These are phyloP conservation scores for Brenthis ino DNA, from an alignment of 2,888 invertebrate species.

Conservation along the genomic window DNA sequence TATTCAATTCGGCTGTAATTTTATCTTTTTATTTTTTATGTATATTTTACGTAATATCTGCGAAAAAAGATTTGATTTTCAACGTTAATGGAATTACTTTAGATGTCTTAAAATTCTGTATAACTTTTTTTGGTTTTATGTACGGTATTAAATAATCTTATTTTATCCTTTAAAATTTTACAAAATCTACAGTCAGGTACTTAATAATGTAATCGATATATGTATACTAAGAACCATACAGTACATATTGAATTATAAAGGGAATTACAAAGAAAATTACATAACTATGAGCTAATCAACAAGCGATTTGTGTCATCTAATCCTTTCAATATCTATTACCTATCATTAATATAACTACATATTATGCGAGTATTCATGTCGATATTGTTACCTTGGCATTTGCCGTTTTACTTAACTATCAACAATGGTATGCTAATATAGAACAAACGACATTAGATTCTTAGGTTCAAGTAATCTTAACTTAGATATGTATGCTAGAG, in stretches of 20 bases:
- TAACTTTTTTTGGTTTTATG: no score
- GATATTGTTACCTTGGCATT: slow-evolving; percentile 34
- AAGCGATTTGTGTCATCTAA: slow-evolving; percentile 17
- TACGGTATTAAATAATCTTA: no score
- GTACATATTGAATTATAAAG: neutral
- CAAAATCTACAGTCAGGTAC: no score
- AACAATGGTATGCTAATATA: slow-evolving; percentile 29
- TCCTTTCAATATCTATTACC: slow-evolving; percentile 26
- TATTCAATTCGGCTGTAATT: no score
- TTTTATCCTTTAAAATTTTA: no score
- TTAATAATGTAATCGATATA: neutral
- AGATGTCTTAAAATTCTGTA: no score
- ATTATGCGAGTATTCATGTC: slow-evolving; percentile 17
- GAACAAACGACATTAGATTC: slow-evolving; percentile 16
- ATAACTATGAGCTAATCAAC: slow-evolving; percentile 5
- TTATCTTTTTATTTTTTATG: no score
- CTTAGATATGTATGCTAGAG: neutral
- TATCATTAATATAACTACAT: slow-evolving; percentile 12
- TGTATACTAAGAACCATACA: neutral
- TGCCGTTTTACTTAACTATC: slow-evolving; percentile 19
- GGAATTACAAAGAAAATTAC: neutral
- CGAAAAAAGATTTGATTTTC: no score
- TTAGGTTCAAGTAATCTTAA: slow-evolving; percentile 7
- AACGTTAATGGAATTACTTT: no score
- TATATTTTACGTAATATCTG: no score